These are phyloP conservation scores for Acanthoscelides obtectus DNA, from an alignment of 2,888 invertebrate species.

Conservation along the genomic window DNA sequence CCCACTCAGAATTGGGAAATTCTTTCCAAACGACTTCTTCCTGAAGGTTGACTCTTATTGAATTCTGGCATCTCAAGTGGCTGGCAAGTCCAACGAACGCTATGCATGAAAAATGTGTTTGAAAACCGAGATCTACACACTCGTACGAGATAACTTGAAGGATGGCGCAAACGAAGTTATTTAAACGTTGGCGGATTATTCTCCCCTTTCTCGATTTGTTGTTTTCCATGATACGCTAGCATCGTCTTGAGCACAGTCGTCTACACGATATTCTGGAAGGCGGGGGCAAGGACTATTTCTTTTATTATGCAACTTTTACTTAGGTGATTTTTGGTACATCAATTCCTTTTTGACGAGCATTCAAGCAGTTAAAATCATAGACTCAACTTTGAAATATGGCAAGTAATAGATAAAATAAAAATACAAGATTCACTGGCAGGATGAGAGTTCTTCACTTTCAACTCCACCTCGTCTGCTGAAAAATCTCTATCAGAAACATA, in stretches of 20 bases:
- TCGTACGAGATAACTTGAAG: neutral
- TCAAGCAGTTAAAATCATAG: too few species aligned
- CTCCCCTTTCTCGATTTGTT: neutral
- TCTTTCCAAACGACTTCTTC: neutral
- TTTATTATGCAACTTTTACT: too few species aligned
- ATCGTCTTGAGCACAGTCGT: neutral
- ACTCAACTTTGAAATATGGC: too few species aligned
- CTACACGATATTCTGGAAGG: neutral
- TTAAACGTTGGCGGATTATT: neutral
- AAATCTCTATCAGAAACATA: too few species aligned
- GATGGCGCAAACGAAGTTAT: neutral
- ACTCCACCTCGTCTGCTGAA: too few species aligned
- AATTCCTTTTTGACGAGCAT: too few species aligned
- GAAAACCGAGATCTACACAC: neutral
- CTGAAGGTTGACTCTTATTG: neutral
- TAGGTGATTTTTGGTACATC: too few species aligned
- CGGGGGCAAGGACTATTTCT: too few species aligned
- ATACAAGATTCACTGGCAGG: too few species aligned
- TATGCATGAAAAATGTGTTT: neutral
- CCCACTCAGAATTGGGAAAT: neutral
- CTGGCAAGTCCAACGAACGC: neutral
- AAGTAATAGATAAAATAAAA: too few species aligned
- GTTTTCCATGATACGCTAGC: neutral
- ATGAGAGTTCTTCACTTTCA: too few species aligned
- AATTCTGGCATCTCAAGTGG: neutral